These are phyloP conservation scores for Mastomys coucha DNA, from an alignment of 2,113 vertebrate species.

Conservation along the genomic window DNA sequence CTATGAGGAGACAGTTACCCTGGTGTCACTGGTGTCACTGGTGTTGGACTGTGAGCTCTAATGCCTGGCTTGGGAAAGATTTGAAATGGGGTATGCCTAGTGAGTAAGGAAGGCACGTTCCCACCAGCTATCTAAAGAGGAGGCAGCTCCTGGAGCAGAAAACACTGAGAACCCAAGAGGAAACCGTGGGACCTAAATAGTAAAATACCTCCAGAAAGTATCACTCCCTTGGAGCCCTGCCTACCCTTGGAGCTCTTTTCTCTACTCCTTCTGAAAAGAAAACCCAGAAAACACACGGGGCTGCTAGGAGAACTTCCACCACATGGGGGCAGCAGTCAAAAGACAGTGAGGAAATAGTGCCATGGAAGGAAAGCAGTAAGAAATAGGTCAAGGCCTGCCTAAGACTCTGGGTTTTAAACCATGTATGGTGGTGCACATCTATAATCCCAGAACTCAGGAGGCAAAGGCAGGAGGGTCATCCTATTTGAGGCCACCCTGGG, in stretches of 20 bases:
- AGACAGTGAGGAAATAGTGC: background rate
- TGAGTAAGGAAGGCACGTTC: background rate
- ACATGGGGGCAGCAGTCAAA: conserved; percentile 22
- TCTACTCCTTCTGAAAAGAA: background rate
- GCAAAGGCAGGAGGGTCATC: background rate
- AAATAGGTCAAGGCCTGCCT: background rate
- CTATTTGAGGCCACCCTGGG: background rate
- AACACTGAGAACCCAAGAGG: background rate
- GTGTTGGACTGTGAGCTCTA: background rate
- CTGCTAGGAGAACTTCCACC: background rate
- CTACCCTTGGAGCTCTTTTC: background rate
- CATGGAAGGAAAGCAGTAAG: background rate
- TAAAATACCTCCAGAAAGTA: background rate
- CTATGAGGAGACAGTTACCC: background rate
- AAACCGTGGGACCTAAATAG: background rate
- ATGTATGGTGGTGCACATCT: background rate
- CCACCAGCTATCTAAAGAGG: background rate
- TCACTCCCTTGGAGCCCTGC: background rate
- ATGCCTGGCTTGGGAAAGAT: conserved; percentile 3
- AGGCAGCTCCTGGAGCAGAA: background rate
- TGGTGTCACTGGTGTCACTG: background rate
- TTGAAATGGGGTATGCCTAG: background rate
- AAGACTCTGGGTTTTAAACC: background rate
- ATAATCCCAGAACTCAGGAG: background rate
- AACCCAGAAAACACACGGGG: background rate